Base-by-base conservation (phyloP, 2,888 invertebrate species). In the Girardia tigrina region DNA sequence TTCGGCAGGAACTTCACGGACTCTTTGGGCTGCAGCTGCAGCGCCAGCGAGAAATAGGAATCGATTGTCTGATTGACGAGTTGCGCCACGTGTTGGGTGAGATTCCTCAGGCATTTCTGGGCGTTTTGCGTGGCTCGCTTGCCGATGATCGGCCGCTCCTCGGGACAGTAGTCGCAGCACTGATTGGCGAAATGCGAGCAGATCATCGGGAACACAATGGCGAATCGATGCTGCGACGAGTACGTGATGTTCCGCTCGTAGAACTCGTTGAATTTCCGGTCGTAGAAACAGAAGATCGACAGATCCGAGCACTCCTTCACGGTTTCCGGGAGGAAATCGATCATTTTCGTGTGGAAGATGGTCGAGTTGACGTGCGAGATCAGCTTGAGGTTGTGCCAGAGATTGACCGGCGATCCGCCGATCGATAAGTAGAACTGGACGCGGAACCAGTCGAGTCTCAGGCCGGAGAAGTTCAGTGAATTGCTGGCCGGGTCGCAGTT, bases 181-280 rank as follows among this genome's bases (percentile, higher is more conserved):
- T 94, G 93, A 82, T 92, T 91, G 86, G 94, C 93, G 82, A 97
- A 99, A 84, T 99, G 97, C 78, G 92, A 91, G 85, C 97, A 97
- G 80, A 99, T 91, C 76, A 95, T 87, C 8, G 98, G 98, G 84
- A 98, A 99, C 74, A 95, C 93, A 79, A 97, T 91, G 78, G 95
- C 94, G 83, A 91, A 99, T 69, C 98, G 89, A 85, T 83, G 83
- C 85, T 99, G 98, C 26, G 95, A 94, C 29, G 98, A 97, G 83
- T 98, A 94, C 84, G 97, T 95, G 79, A 99, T 87, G 85, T 97
- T 97, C 91, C 94, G 92, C 82, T 94, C 94, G 83, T 98, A 97
- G 84, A 97, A 95, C 81, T 91, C 93, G 84, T 97, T 94, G 85
- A 97, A 95, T 83, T 93, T 91, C 86, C 91, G 90, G 81, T 90